Percentiles rank a stretch among this genome's conserved stretches.
Evolutionary conservation across 2,113 vertebrate species (phyloP).

Genomic region (Pollachius pollachius): DNA sequence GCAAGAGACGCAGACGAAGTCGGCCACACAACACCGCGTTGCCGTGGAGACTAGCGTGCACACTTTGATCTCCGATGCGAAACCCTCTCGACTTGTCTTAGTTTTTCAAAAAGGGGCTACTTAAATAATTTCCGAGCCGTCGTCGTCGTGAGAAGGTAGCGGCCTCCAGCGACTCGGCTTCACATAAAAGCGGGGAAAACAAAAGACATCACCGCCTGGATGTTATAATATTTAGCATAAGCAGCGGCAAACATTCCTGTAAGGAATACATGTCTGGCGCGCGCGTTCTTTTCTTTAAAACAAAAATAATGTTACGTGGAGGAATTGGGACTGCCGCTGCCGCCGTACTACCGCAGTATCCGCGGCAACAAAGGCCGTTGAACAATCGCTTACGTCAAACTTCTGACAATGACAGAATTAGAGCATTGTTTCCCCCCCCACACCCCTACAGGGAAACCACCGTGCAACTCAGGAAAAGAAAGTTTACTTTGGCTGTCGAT

Average conservation of each 20-base stretch:
- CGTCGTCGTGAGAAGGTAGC: conserved; percentile 62
- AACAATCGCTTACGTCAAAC: conserved; percentile 72
- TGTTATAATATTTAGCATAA: conserved; percentile 72
- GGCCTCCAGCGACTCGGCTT: conserved; percentile 62
- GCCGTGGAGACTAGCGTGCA: not conserved
- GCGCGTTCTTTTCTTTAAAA: conserved; percentile 46
- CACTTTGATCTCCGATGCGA: conserved; percentile 60
- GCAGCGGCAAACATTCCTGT: conserved; percentile 63
- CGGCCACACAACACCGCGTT: no score
- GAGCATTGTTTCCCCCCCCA: conserved; percentile 65
- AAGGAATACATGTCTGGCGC: conserved; percentile 65
- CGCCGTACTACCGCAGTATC: conserved; percentile 44
- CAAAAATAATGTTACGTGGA: conserved; percentile 60
- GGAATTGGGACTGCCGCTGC: conserved; percentile 54
- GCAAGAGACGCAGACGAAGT: not conserved
- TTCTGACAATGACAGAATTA: conserved; percentile 78
- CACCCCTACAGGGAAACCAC: conserved; percentile 62
- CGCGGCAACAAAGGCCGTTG: conserved; percentile 67
- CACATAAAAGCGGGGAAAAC: conserved; percentile 61
- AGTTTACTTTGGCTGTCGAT: conserved; percentile 73
- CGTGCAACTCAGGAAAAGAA: conserved; percentile 58
- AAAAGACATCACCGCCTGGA: conserved; percentile 61
- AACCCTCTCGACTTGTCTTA: conserved; percentile 53
- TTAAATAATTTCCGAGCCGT: conserved; percentile 64
- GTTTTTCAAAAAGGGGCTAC: conserved; percentile 51